phyloP scores from a whole-genome alignment of 2,113 vertebrate species.

The Varanus komodoensis region DNA sequence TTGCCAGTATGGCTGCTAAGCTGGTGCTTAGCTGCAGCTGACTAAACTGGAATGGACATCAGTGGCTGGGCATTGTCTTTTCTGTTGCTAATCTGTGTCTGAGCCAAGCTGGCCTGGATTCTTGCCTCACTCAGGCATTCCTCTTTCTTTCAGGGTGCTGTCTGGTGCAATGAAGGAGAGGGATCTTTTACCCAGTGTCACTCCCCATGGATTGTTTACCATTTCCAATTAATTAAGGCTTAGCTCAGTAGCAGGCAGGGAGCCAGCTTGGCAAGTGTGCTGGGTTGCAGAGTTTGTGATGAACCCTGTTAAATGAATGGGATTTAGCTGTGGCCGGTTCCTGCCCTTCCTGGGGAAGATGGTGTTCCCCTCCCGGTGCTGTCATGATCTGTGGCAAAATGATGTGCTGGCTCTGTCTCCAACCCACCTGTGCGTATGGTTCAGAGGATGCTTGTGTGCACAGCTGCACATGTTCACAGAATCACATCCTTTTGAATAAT shows the following conservation, averaged over 20 bases:
- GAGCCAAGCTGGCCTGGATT: constrained; percentile 3
- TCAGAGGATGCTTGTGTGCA: neutral
- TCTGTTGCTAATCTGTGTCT: neutral
- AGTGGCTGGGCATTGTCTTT: neutral
- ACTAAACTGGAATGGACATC: neutral
- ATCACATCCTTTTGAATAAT: neutral
- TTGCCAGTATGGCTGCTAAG: neutral
- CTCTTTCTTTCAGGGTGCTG: constrained; percentile 17
- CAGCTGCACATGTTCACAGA: no score
- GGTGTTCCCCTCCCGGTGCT: neutral
- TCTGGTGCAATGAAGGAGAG: neutral
- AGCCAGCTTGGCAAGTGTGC: constrained; percentile 16
- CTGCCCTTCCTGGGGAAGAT: constrained; percentile 5
- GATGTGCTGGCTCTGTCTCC: neutral
- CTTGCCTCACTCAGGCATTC: constrained; percentile 1
- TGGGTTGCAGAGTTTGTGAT: constrained; percentile 23
- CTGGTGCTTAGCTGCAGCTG: neutral
- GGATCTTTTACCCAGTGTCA: neutral
- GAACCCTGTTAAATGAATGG: constrained; percentile 25
- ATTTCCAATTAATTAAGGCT: constrained; percentile 29
- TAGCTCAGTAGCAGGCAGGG: constrained; percentile 7
- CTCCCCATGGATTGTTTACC: neutral
- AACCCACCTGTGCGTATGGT: no score
- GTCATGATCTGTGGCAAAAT: no score
- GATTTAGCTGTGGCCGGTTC: constrained; percentile 5